Base-by-base conservation (phyloP, 53 echinoderm and acorn worm genomes). In the Holothuria leucospilota region DNA sequence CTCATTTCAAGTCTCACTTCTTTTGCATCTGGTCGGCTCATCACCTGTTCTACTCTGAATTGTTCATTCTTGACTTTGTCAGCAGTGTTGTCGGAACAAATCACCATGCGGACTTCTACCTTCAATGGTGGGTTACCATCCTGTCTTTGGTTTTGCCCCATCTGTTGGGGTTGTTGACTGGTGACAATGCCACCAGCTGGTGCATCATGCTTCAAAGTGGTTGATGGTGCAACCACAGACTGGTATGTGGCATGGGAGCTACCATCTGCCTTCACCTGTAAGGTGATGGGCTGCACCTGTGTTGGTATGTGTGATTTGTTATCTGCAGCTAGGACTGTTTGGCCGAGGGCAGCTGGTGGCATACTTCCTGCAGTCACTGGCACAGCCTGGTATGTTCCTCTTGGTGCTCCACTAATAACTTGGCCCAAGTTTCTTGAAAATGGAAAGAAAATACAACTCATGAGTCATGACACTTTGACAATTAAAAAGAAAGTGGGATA, bases 51-150 rank as follows among this genome's bases (percentile, higher is more conserved):
- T 15, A 83, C 49, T 12, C 68, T 46, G 14, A 49, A 41, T 21
- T 65, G 21, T 46, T 83, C 84, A 25, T 29, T 46, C 52, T 83
- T 83, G 80, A 30, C 61, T 53, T 67, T 67, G 68, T 83, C 84
- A n/a, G 68, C 6, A 13, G 39, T 25, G 30, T 65, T 30, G 25
- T 83, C 84, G 6, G 84, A 66, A 51, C 84, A 66, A 25, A 83
- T 83, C 65, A 83, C 84, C 84, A 83, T 83, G 2, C 85, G 77
- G 20, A 89, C 75, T 78, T 89, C 89, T 14, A 90, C 90, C 64
- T 90, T 85, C 9, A 71, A 53, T n/a, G 84, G 77, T 27, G 71
- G 65, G 4, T 51, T 67, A 14, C 58, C 21, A 20, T 80, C 80
- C 15, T 60, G 80, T 53, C 61, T 77, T 70, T 77, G 59, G 77